Evolutionary conservation across 2,888 invertebrate species (phyloP).

Genomic region (Oxystoma pomonae): DNA sequence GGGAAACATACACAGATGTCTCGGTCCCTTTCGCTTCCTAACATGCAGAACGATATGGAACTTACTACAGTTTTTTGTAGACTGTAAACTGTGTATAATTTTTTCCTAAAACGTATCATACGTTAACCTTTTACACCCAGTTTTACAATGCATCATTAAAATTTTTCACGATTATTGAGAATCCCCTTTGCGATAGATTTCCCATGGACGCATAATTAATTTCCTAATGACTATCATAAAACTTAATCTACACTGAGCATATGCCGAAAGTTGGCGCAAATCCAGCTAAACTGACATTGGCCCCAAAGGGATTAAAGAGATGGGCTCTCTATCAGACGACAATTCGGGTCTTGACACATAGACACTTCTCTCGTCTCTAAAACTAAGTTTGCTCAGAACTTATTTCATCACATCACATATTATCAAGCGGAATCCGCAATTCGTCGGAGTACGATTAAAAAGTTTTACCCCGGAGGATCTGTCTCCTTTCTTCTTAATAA

Average conservation of each 20-base stretch:
- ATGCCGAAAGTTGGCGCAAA: not conserved
- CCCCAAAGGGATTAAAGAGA: not conserved
- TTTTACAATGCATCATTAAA: no score
- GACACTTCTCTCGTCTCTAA: not conserved
- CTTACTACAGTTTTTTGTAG: no score
- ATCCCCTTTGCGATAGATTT: not conserved
- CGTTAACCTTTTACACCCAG: no score
- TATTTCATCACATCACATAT: not conserved
- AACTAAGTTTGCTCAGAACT: not conserved
- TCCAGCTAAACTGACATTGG: not conserved
- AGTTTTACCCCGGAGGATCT: not conserved
- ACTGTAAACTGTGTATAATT: no score
- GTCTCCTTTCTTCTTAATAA: not conserved
- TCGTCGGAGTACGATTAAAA: not conserved
- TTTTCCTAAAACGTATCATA: no score
- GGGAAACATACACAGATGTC: no score
- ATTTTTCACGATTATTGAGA: no score
- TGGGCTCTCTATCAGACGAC: not conserved
- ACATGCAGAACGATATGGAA: no score
- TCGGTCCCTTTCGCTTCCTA: no score
- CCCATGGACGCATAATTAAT: not conserved
- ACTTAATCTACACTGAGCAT: not conserved
- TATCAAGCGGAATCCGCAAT: not conserved
- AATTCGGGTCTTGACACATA: not conserved
- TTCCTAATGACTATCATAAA: not conserved